Evolutionary conservation across 2,888 invertebrate species (phyloP), one percentile per base, ranked within the genome.

Genomic region (Sesia bembeciformis): DNA sequence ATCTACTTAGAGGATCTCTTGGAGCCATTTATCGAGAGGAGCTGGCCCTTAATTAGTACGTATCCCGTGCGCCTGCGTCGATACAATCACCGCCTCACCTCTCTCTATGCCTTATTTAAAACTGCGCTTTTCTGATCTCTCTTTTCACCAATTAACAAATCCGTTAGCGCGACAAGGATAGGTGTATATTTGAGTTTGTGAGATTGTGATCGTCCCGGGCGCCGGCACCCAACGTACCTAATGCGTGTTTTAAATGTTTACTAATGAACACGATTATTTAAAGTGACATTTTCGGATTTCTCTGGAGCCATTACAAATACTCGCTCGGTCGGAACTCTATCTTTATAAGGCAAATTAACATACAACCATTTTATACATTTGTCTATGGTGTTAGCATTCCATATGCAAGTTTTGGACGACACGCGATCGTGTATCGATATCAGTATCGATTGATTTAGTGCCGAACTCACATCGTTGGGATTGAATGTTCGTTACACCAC

Each of bases 191-290:
- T 77, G 74, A 68, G 67, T 68, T 65, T 70, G 68, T 59, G 59
- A 75, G 84, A 85, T 84, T 68, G 72, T 66, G 75, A 84, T 85
- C 83, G 71, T 52, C 63, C 67, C 70, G 76, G 84, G 86, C 86
- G 84, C 84, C 86, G 81, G 84, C 84, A 84, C 83, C 23, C 86
- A 84, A 76, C 65, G 79, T 72, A 74, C 75, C 81, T 86, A 87
- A 87, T 86, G 85, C 84, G 79, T 80, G 84, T 83, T 80, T 87
- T 83, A 84, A 87, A 88, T 87, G 86, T 85, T 84, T 84, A 86
- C 85, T 88, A 89, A 89, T 86, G 86, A 87, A 81, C 82, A 85
- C 82, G 83, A 87, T 88, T 87, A 88, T 85, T 87, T 85, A 81
- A 87, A 83, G 84, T 84, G 87, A 86, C 86, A 83, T 84, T 85